These are phyloP conservation scores for Pogonus chalceus DNA, from an alignment of 1,140 invertebrate genomes.

Conservation along the genomic window DNA sequence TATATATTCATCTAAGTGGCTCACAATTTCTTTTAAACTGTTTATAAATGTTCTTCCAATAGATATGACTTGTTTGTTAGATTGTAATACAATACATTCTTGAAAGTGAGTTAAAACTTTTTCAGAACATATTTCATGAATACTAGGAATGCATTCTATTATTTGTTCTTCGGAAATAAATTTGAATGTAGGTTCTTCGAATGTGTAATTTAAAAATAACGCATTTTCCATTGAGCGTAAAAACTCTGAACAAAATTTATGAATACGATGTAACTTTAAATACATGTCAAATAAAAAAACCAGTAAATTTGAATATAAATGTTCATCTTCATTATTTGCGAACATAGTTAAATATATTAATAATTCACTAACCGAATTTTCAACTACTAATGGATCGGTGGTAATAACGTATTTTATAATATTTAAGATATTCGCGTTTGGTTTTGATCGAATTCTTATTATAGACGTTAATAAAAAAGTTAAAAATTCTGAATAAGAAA, in stretches of 20 bases:
- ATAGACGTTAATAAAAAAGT: conserved; percentile 20
- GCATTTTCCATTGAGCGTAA: conserved; percentile 21
- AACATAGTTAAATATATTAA: conserved; percentile 19
- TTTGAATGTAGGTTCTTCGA: conserved; percentile 12
- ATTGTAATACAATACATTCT: conserved; percentile 20
- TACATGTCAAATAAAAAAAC: conserved; percentile 25
- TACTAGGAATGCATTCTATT: background rate
- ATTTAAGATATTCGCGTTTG: conserved; percentile 18
- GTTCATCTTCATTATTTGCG: conserved; percentile 14
- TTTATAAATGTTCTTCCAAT: conserved; percentile 27
- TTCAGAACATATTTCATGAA: conserved; percentile 18
- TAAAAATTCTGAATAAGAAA: conserved; percentile 22
- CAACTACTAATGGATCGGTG: conserved; percentile 25
- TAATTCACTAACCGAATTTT: conserved; percentile 18
- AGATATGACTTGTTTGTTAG: conserved; percentile 29
- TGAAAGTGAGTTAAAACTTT: conserved; percentile 23
- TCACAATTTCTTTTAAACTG: conserved; percentile 23
- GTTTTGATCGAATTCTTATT: conserved; percentile 14
- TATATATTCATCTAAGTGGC: conserved; percentile 8
- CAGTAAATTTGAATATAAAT: conserved; percentile 18
- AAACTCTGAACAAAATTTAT: conserved; percentile 29
- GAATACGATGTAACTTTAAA: conserved; percentile 27
- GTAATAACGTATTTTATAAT: conserved; percentile 21
- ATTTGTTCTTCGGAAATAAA: conserved; percentile 13
- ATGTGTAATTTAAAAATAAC: background rate